Base-by-base conservation (phyloP, 2,888 invertebrate species). In the Syrista parreyssii region DNA sequence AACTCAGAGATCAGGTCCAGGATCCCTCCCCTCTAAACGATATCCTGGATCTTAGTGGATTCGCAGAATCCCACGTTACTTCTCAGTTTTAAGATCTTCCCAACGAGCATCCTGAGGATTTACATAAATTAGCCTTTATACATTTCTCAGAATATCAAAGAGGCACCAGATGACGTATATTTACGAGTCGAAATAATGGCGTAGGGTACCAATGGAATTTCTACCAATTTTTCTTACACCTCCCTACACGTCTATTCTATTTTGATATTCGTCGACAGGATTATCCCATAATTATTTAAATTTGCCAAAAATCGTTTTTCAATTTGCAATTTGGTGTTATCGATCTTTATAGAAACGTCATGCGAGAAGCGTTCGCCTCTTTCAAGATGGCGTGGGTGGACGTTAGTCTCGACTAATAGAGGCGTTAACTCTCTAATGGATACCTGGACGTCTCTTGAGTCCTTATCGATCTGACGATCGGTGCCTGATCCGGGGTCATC, bases 111-210 rank as follows among this genome's bases (percentile, higher is more conserved):
- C 78, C 80, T 69, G 33, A 40, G 89, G 91, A 91, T 91, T 91
- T 90, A 89, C 91, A 91, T 91, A 91, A 88, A 91, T 91, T 91
- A 91, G 87, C 89, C 89, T 89, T 91, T 91, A 55, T 55, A 55
- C 23, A 9, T 55, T 55, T 55, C 55, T 55, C 23, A 23, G 55
- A 55, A 55, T 9, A 9, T 55, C 23, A 23, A 2, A 23, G 23
- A 6, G 55, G 0, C 9, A 2, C 55, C 23, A 55, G 23, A 55
- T 55, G 55, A 55, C 55, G 55, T 55, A 55, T 55, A 55, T 55
- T 55, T 55, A 23, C 55, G 23, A 55, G 55, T 55, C 9, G 9
- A 55, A 55, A 55, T 23, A 55, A 55, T 23, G 23, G 23, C 55
- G 23, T 36, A 9, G 55, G 23, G 6, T 55, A 55, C 9, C 9